These are phyloP conservation scores for Acromyrmex echinatior DNA, from an alignment of 1,140 invertebrate species.

Conservation along the genomic window DNA sequence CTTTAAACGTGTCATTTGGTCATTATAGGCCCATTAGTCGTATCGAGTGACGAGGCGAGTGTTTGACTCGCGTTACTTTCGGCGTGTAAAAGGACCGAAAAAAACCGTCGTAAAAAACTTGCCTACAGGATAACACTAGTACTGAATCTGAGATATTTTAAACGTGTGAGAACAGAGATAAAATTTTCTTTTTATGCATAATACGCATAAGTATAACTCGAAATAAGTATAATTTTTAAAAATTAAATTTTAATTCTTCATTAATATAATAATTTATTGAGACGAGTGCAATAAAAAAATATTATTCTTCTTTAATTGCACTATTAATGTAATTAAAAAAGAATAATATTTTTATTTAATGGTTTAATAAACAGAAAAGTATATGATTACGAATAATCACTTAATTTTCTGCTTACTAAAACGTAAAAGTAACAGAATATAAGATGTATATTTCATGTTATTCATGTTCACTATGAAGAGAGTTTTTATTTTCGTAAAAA, in stretches of 20 bases:
- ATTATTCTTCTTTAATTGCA: neutral
- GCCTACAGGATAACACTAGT: conserved; percentile 33
- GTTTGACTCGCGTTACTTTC: conserved; percentile 62
- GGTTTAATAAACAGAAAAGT: neutral
- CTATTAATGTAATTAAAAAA: no score
- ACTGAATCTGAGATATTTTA: neutral
- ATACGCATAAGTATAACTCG: neutral
- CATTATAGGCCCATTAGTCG: conserved; percentile 76
- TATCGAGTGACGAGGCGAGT: conserved; percentile 69
- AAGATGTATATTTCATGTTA: conserved; percentile 15
- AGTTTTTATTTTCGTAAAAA: conserved; percentile 77
- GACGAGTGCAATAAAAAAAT: neutral
- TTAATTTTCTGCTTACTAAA: neutral
- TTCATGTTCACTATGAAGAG: conserved; percentile 51
- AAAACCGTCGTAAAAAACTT: conserved; percentile 15
- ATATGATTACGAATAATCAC: neutral
- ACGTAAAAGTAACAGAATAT: neutral
- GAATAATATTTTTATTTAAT: neutral
- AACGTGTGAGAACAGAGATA: conserved; percentile 29
- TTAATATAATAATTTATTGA: neutral
- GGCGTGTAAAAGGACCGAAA: conserved; percentile 16
- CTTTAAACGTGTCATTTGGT: conserved; percentile 57
- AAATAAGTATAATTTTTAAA: neutral
- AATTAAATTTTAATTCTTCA: neutral
- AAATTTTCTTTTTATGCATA: conserved; percentile 7